Evolutionary conservation across 2,113 vertebrate species (phyloP).

Genomic region (Gila orcuttii): DNA sequence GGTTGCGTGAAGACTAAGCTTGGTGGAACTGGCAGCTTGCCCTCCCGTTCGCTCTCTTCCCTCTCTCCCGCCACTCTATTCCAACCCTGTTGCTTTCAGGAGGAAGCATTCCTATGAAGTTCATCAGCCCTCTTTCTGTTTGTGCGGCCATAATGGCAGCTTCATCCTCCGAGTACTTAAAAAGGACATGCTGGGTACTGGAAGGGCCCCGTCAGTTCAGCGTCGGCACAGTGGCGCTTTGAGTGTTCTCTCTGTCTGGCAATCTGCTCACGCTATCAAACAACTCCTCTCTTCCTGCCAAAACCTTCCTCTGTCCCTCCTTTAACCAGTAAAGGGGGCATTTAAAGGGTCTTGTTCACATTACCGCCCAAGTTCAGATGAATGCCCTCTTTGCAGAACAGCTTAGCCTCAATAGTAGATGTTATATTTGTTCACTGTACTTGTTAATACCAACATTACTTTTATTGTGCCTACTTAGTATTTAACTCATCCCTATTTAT

Average conservation of each 20-base stretch:
- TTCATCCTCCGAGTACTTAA: conserved; percentile 75
- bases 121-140: conserved; percentile 81
- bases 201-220: conserved; percentile 47
- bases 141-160: conserved; percentile 70
- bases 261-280: conserved; percentile 64
- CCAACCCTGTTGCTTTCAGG: conserved; percentile 67
- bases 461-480: not conserved
- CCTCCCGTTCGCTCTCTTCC: conserved; percentile 68
- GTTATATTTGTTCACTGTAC: not conserved
- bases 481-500: conserved; percentile 2
- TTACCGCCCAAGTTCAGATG: conserved; percentile 29
- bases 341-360: conserved; percentile 31
- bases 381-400: conserved; percentile 21
- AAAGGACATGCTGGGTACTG: conserved; percentile 62
- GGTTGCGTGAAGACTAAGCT: conserved; percentile 69
- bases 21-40: conserved; percentile 74
- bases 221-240: conserved; percentile 61
- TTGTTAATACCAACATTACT: conserved; percentile 13
- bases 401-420: conserved; percentile 24
- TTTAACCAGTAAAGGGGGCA: not conserved
- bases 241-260: conserved; percentile 73
- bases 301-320: conserved; percentile 43
- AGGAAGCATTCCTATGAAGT: conserved; percentile 79
- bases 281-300: conserved; percentile 56
- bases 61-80: conserved; percentile 29